Conservation (phyloP, 2,113 vertebrate species). For the Sakesphorus luctuosus region DNA sequence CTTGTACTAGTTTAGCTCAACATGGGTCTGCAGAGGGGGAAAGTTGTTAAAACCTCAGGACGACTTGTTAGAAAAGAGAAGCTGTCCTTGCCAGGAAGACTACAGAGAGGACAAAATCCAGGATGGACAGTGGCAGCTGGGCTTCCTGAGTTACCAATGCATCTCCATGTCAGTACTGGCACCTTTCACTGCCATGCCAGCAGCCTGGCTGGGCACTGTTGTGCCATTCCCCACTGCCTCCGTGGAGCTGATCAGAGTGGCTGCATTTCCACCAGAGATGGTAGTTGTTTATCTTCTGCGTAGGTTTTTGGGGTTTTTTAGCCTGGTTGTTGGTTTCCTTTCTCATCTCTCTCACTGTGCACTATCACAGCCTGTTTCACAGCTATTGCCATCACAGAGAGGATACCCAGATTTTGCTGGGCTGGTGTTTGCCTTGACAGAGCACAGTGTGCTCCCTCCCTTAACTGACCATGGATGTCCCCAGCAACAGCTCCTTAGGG, state of each 20-base stretch:
- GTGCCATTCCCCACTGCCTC: rapidly evolving
- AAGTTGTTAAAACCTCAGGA: not conserved
- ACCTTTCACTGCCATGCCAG: rapidly evolving
- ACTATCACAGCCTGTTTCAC: rapidly evolving
- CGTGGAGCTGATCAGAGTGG: not conserved
- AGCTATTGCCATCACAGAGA: not conserved
- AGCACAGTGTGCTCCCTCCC: not conserved
- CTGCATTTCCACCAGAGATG: not conserved
- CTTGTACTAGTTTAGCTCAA: not conserved
- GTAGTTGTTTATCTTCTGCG: not conserved
- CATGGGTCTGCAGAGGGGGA: not conserved
- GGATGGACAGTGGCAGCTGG: rapidly evolving
- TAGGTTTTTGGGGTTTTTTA: not conserved
- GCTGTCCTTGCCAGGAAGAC: not conserved
- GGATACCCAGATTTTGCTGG: not conserved
- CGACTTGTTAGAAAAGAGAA: not conserved
- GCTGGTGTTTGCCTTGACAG: not conserved
- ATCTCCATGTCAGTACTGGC: rapidly evolving
- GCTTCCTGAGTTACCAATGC: not conserved
- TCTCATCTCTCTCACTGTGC: not conserved
- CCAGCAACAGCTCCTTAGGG: not conserved
- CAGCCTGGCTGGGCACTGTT: not conserved
- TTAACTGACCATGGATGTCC: rapidly evolving
- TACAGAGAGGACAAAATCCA: not conserved
- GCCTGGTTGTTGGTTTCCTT: not conserved